phyloP scores from a whole-genome alignment of 2,797 vertebrate genomes.

The Protonibea diacanthus region DNA sequence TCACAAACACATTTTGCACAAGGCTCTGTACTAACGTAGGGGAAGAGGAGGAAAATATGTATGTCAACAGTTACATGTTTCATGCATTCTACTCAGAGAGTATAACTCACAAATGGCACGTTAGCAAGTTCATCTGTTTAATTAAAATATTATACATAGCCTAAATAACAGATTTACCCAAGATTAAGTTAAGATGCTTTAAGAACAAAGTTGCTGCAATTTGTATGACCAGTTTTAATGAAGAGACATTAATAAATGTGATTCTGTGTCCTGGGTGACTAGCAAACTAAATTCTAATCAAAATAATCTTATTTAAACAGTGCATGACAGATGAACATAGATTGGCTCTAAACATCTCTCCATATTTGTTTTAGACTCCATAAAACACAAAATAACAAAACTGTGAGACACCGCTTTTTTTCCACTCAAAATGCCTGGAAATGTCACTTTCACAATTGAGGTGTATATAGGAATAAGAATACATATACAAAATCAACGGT shows the following conservation, averaged over 20 bases:
- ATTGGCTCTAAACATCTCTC: not conserved
- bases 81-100: constrained; percentile 14
- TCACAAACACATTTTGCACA: constrained; percentile 18
- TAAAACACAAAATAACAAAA: not conserved
- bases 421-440: not conserved
- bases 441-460: not conserved
- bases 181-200: not conserved
- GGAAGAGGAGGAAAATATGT: not conserved
- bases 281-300: constrained; percentile 29
- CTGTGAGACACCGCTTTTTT: not conserved
- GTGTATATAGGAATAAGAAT: not conserved
- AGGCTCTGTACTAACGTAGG: not conserved
- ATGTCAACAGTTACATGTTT: not conserved
- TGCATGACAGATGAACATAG: constrained; percentile 11
- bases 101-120: constrained; percentile 14
- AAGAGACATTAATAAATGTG: constrained; percentile 16
- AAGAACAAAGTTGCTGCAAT: constrained; percentile 36
- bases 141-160: constrained; percentile 28
- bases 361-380: not conserved
- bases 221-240: constrained; percentile 1
- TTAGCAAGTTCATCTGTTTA: constrained; percentile 14
- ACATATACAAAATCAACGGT: not conserved
- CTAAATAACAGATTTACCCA: not conserved
- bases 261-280: constrained; percentile 4
- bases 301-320: constrained; percentile 28